Base-by-base conservation (phyloP, 2,888 invertebrate species). In the Acleris cristana region DNA sequence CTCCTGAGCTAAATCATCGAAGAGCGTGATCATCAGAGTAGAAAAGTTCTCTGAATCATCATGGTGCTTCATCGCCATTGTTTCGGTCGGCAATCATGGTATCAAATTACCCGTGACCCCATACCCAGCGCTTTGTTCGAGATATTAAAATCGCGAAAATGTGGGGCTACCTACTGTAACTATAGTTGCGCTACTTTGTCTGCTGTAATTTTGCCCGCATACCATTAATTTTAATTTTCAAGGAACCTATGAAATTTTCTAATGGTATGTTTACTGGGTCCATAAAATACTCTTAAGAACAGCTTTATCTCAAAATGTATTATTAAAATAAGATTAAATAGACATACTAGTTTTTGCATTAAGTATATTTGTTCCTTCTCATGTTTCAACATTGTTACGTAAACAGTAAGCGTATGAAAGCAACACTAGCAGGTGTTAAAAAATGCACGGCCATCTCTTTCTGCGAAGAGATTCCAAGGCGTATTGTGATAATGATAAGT, bases 51-150 rank as follows among this genome's bases (percentile, higher is more conserved):
- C 65, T 78, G 77, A 73, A 73, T 78, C 76, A 75, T 70, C 75
- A 66, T 64, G 61, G 74, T 80, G 74, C 79, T 80, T 78, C 78
- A 71, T 73, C 70, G 73, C 74, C 75, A 83, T 86, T 86, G 84
- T 86, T 83, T 84, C 78, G 78, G 73, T 70, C 73, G 71, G 65
- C 71, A 76, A 81, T 82, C 83, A 83, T 73, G 72, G 70, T 73
- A 71, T 78, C 75, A 87, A 87, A 86, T 84, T 86, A 77, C 64
- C 79, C 80, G 76, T 80, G 73, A 80, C 79, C 62, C 58, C 58
- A 64, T 57, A 69, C 71, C 64, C 54, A 69, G 51, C 55, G 40
- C 62, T 67, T 62, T 63, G 67, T 67, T 67, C 62, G 45, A 18
- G 19, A 34, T 55, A 60, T 62, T 66, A 53, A 66, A 66, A 53